Percentiles rank a stretch among this genome's conserved stretches.
phyloP scores from a whole-genome alignment of 2,888 invertebrate species.

The Heliothis peltigera region DNA sequence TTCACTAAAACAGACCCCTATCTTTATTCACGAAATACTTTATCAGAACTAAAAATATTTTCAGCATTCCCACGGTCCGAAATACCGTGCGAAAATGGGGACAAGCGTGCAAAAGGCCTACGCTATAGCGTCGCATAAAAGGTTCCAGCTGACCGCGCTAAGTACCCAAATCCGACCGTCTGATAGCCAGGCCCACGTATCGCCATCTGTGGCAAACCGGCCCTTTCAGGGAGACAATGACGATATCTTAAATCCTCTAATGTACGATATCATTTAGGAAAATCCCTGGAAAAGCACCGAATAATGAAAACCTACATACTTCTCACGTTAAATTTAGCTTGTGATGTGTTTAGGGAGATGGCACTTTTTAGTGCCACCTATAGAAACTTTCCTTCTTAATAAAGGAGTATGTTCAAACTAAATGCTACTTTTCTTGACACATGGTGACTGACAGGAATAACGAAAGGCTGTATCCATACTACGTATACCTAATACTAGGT shows the following conservation, averaged over 20 bases:
- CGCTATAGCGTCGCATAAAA: constrained; percentile 29
- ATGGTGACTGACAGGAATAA: no score
- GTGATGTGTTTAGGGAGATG: constrained; percentile 2
- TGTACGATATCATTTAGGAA: constrained; percentile 36
- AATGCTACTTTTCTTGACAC: background rate
- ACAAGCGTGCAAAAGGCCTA: constrained; percentile 27
- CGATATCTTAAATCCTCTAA: constrained; percentile 47
- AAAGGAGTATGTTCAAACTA: no score
- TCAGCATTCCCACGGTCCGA: constrained; percentile 14
- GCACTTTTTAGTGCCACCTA: constrained; percentile 7
- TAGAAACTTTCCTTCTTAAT: background rate
- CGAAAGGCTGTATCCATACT: no score
- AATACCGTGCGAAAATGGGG: constrained; percentile 27
- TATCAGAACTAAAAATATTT: constrained; percentile 27
- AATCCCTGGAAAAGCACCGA: constrained; percentile 31
- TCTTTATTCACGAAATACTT: constrained; percentile 9
- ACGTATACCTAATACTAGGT: no score
- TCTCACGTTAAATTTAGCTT: constrained; percentile 15
- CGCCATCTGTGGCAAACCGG: constrained; percentile 38
- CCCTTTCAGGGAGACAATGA: constrained; percentile 32
- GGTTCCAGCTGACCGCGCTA: constrained; percentile 49
- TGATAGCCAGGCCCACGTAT: constrained; percentile 33
- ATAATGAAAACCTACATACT: constrained; percentile 14
- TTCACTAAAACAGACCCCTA: background rate
- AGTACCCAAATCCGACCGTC: constrained; percentile 32